Evolutionary conservation across 2,113 vertebrate species (phyloP).

Genomic region (Colossoma macropomum): DNA sequence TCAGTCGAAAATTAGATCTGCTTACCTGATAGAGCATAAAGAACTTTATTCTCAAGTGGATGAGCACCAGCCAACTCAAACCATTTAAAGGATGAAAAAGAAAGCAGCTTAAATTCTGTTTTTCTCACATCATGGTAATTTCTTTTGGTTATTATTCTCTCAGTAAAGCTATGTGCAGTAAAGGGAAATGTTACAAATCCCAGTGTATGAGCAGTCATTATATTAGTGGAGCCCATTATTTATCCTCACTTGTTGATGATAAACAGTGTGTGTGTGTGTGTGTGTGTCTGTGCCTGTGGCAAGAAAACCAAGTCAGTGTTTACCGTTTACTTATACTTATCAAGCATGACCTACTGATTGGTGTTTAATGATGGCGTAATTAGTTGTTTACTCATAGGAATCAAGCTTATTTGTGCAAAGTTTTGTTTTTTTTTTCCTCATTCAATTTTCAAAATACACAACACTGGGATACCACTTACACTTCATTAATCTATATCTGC

Average conservation of each 20-base stretch:
- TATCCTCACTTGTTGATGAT: neutral
- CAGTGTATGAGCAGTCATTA: neutral
- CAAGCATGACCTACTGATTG: slow-evolving; percentile 14
- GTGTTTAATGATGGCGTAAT: slow-evolving; percentile 22
- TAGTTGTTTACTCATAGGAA: slow-evolving; percentile 23
- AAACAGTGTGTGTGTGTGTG: neutral
- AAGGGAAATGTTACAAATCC: neutral
- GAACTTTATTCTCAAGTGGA: neutral
- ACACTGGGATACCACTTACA: neutral
- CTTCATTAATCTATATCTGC: slow-evolving; percentile 15
- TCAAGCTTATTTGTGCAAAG: neutral
- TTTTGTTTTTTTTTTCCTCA: neutral
- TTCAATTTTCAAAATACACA: neutral
- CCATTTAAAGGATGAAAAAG: too few relatives aligned
- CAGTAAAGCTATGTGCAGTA: neutral
- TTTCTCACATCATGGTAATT: neutral
- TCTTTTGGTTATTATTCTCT: neutral
- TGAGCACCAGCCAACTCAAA: neutral
- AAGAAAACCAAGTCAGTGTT: slow-evolving; percentile 9
- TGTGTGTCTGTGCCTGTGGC: neutral
- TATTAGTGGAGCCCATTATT: neutral
- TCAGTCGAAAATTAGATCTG: neutral
- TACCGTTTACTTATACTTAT: slow-evolving; percentile 18
- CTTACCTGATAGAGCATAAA: neutral
- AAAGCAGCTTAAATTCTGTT: neutral